Percentiles rank a stretch among this genome's conserved stretches.
phyloP scores from a whole-genome alignment of 2,888 invertebrate species.

The Papilio demoleus region DNA sequence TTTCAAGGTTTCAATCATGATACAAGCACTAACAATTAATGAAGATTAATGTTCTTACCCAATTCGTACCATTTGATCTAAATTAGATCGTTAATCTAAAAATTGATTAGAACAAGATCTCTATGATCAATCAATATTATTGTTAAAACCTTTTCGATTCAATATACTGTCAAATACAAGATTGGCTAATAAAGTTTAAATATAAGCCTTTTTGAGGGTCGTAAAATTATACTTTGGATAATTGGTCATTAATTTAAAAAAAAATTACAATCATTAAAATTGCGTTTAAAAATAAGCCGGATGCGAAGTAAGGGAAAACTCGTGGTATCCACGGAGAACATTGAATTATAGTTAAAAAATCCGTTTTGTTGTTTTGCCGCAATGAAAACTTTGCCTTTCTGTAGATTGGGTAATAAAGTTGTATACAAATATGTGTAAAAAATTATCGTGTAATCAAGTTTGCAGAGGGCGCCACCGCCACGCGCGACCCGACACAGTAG shows the following conservation, averaged over 20 bases:
- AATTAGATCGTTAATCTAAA: constrained; percentile 10
- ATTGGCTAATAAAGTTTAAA: not conserved
- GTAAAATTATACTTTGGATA: not conserved
- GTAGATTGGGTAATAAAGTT: not conserved
- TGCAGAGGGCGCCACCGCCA: constrained; percentile 56
- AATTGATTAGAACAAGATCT: not conserved
- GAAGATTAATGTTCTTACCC: constrained; percentile 9
- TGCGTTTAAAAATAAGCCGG: no score
- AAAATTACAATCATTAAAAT: no score
- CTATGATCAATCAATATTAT: not conserved
- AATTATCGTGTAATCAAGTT: constrained; percentile 42
- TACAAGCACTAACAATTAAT: not conserved
- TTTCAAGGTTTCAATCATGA: not conserved
- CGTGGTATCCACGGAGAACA: no score
- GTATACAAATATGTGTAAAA: constrained; percentile 23
- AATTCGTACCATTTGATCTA: not conserved
- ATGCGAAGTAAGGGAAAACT: no score
- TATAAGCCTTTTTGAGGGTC: not conserved
- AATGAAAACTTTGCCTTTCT: not conserved
- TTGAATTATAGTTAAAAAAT: no score
- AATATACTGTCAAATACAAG: not conserved
- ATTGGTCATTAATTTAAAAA: not conserved
- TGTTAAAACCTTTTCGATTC: constrained; percentile 3
- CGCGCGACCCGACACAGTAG: constrained; percentile 56
- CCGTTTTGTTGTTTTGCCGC: not conserved